Base-by-base conservation (phyloP, 2,113 vertebrate species). In the Genyomyrus donnyi region DNA sequence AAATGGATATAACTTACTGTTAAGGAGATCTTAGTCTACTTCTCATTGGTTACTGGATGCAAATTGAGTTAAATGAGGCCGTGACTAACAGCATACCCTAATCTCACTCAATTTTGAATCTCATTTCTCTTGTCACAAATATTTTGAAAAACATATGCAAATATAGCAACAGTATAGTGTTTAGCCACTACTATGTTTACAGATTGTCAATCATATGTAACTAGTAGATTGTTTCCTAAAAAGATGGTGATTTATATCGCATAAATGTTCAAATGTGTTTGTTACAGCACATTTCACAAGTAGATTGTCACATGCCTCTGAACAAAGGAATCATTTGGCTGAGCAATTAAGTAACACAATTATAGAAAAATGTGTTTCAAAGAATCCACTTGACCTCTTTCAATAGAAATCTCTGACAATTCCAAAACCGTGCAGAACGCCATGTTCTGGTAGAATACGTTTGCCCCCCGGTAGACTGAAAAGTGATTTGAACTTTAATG, bases 251-350 rank as follows among this genome's bases (percentile, higher is more conserved):
- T 85, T 85, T 85, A n/a, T 46, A 48, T 48, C 39, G 7, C 9
- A 7, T 62, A n/a, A 62, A 62, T 62, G 56, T 62, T 62, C 45
- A 85, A 45, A 85, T 45, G 8, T 85, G 46, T 48, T 85, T 45
- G 39, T 85, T 48, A 85, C 17, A 85, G 83, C 83, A 85, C 84
- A 86, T 86, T 86, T 86, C 48, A 49, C 84, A 49, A 49, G 48
- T 48, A 86, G 45, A 86, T n/a, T 86, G 84, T 86, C 84, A 86
- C 10, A 86, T n/a, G n/a, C 84, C 45, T 86, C 24, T 49, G 45
- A 48, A 86, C 84, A 86, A 86, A 49, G 84, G 84, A 49, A 86
- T 86, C 24, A 27, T 24, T 24, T 86, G 74, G 45, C 84, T 50
- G 24, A 50, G 3, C 10, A 27, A 49, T 86, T 49, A 86, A 86